Base-by-base conservation (phyloP, 2,888 invertebrate genomes). In the Mythimna pallens region DNA sequence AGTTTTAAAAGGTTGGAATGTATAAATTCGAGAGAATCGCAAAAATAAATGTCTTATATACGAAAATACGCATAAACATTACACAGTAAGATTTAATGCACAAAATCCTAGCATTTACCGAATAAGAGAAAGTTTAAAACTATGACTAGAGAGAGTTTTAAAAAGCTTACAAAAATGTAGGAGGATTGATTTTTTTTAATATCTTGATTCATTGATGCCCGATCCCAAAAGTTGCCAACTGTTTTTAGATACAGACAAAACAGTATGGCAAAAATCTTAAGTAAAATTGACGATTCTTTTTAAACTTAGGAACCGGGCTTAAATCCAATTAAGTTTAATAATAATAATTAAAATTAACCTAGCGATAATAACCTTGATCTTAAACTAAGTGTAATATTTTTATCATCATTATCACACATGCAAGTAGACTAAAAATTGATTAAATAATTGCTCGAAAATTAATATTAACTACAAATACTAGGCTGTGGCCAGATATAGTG, bases 11-110 rank as follows among this genome's bases (percentile, higher is more conserved):
- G 61, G 71, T 76, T 84, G 89, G 88, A 90, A 90, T 91, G 90
- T 90, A 87, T 85, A 85, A 82, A 86, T 84, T 78, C 83, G 86
- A 86, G 84, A 89, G 77, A 88, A 87, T 89, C 82, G 88, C 87
- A 88, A 90, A 89, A 88, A 87, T 85, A 86, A 87, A 58, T 65
- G 66, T 74, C 81, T 84, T 86, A 82, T 71, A 74, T 76, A 80
- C 73, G 82, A 81, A 83, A 84, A 81, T 85, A 87, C 65, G 79
- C 79, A 76, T 78, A 81, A 83, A 79, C 75, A 65, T 86, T 83
- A 87, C 77, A 80, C 68, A 81, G 76, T 82, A 81, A 72, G 73
- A 84, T 82, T 86, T 76, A 85, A 85, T 85, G 81, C 88, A 85
- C 76, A 82, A 84, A 87, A 77, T 67, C 76, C 80, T 87, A 87